phyloP scores from a whole-genome alignment of 2,888 invertebrate genomes.

The Anaspis maculata region DNA sequence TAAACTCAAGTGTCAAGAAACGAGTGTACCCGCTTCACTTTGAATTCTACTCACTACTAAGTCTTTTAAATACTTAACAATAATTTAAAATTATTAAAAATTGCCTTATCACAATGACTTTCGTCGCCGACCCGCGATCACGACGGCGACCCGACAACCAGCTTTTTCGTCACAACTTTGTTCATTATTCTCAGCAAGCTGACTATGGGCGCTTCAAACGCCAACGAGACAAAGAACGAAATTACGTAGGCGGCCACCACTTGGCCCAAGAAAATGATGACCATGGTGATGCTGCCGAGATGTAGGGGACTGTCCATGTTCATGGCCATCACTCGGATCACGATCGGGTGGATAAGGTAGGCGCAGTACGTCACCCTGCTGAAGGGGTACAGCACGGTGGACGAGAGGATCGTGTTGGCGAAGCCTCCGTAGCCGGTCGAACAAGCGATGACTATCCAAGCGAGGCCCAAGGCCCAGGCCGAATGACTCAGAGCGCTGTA shows the following conservation, averaged over 20 bases:
- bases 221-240: slow-evolving; percentile 69
- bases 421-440: slow-evolving; percentile 73
- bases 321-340: slow-evolving; percentile 72
- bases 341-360: slow-evolving; percentile 76
- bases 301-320: slow-evolving; percentile 76
- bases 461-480: slow-evolving; percentile 71
- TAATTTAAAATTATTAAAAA: too few relatives aligned
- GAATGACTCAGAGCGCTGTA: slow-evolving; percentile 78
- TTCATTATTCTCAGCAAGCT: slow-evolving; percentile 62
- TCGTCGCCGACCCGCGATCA: too few relatives aligned
- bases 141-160: too few relatives aligned
- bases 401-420: slow-evolving; percentile 63
- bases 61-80: too few relatives aligned
- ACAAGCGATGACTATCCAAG: slow-evolving; percentile 80
- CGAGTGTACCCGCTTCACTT: too few relatives aligned
- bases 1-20: too few relatives aligned
- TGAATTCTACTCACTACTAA: too few relatives aligned
- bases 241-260: slow-evolving; percentile 70
- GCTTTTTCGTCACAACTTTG: slow-evolving; percentile 24
- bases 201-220: slow-evolving; percentile 79
- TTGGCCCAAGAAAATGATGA: slow-evolving; percentile 72
- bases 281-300: slow-evolving; percentile 67
- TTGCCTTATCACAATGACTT: too few relatives aligned
- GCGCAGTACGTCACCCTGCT: slow-evolving; percentile 83
- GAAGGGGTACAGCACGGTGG: slow-evolving; percentile 73